Evolutionary conservation across 2,888 invertebrate genomes (phyloP), one percentile per base, ranked within the genome.

Genomic region (Teleiodes luculella): DNA sequence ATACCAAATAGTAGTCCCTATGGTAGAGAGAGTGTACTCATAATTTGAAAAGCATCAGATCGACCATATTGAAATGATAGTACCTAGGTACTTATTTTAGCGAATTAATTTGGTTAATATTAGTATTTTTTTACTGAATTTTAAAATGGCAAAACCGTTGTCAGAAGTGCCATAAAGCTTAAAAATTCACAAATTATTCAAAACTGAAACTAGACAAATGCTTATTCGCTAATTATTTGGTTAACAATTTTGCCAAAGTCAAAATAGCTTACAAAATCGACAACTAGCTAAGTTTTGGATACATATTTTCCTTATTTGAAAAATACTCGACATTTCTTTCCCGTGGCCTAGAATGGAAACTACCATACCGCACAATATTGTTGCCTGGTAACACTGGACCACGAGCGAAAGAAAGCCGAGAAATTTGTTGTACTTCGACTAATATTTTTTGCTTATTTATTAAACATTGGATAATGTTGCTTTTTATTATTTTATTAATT

Each of bases 231-330:
- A 24, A 24, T 24, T 24, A 6, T 24, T 24, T 24, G 24, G 24
- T 24, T 24, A 24, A 24, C 24, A 24, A 24, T 18, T 18, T 18
- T 11, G 10, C 20, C 11, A 18, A 20, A 14, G 14, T 33, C 30
- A 36, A 49, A 16, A 36, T 49, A 49, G 67, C 77, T 79, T 79
- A 78, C 66, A 81, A 66, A 71, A 77, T 76, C 69, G 83, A 85
- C 80, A 83, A 75, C 80, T 84, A 85, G 76, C 80, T 83, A 83
- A 80, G 67, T 74, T 78, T 79, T 69, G 83, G 76, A 80, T 86
- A 86, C 78, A 86, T 77, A 79, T 80, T 83, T 76, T 70, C 78
- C 85, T 86, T 85, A 86, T 65, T 82, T 78, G 75, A 75, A 82
- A 72, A 67, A 57, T 55, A 39, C 52, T 54, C 55, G 63, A 61